Conservation (phyloP, 1,140 invertebrate species). For the Ceratosolen solmsi region DNA sequence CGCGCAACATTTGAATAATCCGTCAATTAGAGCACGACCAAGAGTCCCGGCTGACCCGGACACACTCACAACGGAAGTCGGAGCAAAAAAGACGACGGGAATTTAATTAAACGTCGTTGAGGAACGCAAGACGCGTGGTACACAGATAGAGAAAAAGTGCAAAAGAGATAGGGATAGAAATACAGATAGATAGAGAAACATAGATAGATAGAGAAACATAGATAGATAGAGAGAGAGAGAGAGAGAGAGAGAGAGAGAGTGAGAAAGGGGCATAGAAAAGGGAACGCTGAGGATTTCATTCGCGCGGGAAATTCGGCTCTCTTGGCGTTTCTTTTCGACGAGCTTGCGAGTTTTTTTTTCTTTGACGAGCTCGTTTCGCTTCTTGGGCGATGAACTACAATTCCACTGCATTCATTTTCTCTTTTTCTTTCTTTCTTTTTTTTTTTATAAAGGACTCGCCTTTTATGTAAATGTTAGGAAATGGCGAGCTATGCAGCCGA, state of each 20-base stretch:
- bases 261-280: background rate
- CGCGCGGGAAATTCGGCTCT: background rate
- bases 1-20: slow-evolving; percentile 68
- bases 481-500: background rate
- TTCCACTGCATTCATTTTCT: background rate
- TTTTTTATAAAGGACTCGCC: background rate
- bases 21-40: slow-evolving; percentile 66
- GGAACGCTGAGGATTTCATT: background rate
- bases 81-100: slow-evolving; percentile 52
- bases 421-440: background rate
- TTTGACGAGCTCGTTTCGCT: background rate
- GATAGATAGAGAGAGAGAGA: background rate
- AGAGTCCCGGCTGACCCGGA: slow-evolving; percentile 26
- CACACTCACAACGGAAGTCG: background rate
- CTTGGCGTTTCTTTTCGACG: background rate
- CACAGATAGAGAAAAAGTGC: background rate
- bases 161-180: background rate
- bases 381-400: background rate
- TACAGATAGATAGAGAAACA: background rate
- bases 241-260: slow-evolving; percentile 8
- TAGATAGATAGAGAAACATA: background rate
- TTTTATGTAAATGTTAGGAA: background rate
- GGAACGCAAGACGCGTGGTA: background rate
- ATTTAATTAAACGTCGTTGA: slow-evolving; percentile 67
- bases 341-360: background rate